Evolutionary conservation across 2,888 invertebrate genomes (phyloP).

Genomic region (Lasioglossum villosulum): DNA sequence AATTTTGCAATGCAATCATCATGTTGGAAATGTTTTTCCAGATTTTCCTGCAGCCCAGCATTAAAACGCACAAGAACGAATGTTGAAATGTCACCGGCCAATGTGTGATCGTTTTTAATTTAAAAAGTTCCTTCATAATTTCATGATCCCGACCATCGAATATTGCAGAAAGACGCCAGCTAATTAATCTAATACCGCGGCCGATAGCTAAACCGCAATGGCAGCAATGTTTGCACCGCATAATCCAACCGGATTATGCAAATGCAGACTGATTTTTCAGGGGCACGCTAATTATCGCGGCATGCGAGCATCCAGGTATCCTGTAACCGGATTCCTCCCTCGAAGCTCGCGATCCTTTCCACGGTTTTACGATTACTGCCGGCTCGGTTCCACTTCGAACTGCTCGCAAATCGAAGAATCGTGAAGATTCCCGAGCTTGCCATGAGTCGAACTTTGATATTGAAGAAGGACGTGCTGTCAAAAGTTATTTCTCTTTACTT

Average conservation of each 20-base stretch:
- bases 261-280: conserved; percentile 22
- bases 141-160: not conserved
- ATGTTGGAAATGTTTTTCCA: no score
- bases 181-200: conserved; percentile 15
- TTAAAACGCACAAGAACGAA: not conserved
- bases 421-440: not conserved
- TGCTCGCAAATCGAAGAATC: conserved; percentile 26
- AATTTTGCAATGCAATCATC: no score
- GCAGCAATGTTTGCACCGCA: conserved; percentile 22
- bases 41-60: not conserved
- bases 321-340: conserved; percentile 41
- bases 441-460: not conserved
- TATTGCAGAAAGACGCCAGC: not conserved
- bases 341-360: conserved; percentile 41
- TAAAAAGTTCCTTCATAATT: not conserved
- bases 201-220: not conserved
- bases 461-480: not conserved
- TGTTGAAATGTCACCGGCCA: not conserved
- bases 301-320: conserved; percentile 29
- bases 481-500: not conserved
- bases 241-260: conserved; percentile 61
- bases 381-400: conserved; percentile 36
- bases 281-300: conserved; percentile 26
- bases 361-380: conserved; percentile 52
- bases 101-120: not conserved